Evolutionary conservation across 92 coral and sea anemone species (phyloP).

Genomic region (Pocillopora grandis): DNA sequence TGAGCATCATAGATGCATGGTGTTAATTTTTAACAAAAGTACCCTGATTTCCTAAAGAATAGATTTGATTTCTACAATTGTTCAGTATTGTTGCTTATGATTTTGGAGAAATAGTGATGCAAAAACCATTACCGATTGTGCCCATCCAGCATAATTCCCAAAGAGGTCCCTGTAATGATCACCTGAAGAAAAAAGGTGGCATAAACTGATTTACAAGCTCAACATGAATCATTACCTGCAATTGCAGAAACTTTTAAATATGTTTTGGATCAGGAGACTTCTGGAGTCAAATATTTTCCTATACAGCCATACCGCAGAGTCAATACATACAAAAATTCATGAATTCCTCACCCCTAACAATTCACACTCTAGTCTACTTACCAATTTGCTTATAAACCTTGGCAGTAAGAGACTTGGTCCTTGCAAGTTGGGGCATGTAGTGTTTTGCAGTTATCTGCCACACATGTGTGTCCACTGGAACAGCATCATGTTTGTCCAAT

Average conservation of each 20-base stretch:
- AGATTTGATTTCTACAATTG: background rate
- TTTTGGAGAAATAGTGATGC: background rate
- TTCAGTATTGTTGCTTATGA: no score
- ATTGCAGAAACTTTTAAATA: background rate
- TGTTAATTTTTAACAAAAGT: no score
- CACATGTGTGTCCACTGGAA: constrained; percentile 97
- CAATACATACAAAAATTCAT: background rate
- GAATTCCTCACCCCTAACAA: background rate
- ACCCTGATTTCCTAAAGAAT: background rate
- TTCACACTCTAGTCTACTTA: constrained; percentile 1
- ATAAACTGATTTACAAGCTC: background rate
- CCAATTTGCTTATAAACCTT: constrained; percentile 91
- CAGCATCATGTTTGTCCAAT: constrained; percentile 88
- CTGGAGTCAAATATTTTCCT: no score
- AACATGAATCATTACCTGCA: background rate
- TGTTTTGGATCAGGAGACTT: no score
- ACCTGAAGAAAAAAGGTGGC: constrained; percentile 47
- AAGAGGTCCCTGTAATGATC: constrained; percentile 78
- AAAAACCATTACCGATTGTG: constrained; percentile 79
- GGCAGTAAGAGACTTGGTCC: constrained; percentile 82
- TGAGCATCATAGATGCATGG: no score
- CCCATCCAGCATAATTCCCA: constrained; percentile 99
- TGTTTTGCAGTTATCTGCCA: constrained; percentile 90
- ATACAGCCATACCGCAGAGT: background rate
- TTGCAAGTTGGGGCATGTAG: constrained; percentile 70